phyloP scores from a whole-genome alignment of 2,113 vertebrate genomes.

The Pithys albifrons region DNA sequence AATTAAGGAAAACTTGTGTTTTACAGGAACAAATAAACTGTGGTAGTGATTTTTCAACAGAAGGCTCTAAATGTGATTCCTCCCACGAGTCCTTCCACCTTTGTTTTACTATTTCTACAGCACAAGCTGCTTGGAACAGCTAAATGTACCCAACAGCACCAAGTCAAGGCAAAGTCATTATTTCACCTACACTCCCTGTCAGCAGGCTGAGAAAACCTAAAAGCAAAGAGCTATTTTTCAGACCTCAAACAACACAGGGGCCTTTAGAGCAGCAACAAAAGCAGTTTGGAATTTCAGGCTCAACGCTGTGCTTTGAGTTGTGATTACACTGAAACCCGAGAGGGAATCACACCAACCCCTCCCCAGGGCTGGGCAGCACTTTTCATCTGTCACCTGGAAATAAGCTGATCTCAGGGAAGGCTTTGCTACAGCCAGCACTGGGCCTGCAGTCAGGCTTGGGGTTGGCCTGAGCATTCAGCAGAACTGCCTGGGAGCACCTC shows the following conservation, averaged over 20 bases:
- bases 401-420: neutral
- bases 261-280: neutral
- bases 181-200: neutral
- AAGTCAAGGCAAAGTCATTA: neutral
- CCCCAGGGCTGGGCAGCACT: neutral
- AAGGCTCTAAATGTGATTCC: neutral
- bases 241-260: neutral
- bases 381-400: neutral
- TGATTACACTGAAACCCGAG: neutral
- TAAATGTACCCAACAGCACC: neutral
- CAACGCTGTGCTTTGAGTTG: accelerated
- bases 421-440: neutral
- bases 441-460: neutral
- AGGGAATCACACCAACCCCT: neutral
- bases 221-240: neutral
- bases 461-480: neutral
- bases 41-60: neutral
- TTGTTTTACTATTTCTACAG: neutral
- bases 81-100: neutral
- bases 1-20: neutral
- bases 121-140: neutral
- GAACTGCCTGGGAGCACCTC: neutral
- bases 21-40: neutral
- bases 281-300: neutral
- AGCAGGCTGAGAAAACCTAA: neutral